Evolutionary conservation across 2,888 invertebrate species (phyloP).

Genomic region (Spatulosminthurus flaviceps): DNA sequence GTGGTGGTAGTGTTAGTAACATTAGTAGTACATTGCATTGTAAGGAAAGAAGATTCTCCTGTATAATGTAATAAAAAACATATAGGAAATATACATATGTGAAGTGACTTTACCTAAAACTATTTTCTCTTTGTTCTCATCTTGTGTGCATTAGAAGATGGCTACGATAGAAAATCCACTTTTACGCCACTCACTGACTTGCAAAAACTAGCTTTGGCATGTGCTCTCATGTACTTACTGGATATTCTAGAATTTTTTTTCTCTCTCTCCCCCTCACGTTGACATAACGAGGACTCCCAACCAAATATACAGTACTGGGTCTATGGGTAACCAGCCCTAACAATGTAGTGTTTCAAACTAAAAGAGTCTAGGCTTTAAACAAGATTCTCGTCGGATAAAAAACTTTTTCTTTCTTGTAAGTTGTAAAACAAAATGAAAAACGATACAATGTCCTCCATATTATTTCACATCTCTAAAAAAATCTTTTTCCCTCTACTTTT

Average conservation of each 20-base stretch:
- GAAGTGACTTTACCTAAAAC: not conserved
- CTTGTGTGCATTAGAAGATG: slow-evolving; percentile 7
- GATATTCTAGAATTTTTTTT: not conserved
- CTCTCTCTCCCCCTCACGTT: not conserved
- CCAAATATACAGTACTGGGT: too few species aligned
- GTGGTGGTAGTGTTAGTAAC: too few species aligned
- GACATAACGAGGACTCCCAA: too few species aligned
- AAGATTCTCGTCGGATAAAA: slow-evolving; percentile 22
- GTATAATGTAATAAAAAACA: too few species aligned
- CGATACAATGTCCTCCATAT: not conserved
- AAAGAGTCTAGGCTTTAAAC: slow-evolving; percentile 24
- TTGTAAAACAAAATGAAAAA: slow-evolving; percentile 46
- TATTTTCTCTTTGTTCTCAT: slow-evolving; percentile 9
- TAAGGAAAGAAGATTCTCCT: too few species aligned
- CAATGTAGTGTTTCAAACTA: not conserved
- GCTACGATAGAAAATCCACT: slow-evolving; percentile 8
- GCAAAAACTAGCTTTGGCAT: slow-evolving; percentile 10
- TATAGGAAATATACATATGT: not conserved
- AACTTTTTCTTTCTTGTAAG: slow-evolving; percentile 31
- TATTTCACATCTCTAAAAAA: not conserved
- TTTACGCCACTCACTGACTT: slow-evolving; percentile 14
- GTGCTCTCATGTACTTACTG: not conserved
- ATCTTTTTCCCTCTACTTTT: not conserved
- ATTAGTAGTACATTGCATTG: too few species aligned
- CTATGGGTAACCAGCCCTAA: not conserved